Conservation (phyloP, 2,888 invertebrate genomes). For the Torymus auratus region DNA sequence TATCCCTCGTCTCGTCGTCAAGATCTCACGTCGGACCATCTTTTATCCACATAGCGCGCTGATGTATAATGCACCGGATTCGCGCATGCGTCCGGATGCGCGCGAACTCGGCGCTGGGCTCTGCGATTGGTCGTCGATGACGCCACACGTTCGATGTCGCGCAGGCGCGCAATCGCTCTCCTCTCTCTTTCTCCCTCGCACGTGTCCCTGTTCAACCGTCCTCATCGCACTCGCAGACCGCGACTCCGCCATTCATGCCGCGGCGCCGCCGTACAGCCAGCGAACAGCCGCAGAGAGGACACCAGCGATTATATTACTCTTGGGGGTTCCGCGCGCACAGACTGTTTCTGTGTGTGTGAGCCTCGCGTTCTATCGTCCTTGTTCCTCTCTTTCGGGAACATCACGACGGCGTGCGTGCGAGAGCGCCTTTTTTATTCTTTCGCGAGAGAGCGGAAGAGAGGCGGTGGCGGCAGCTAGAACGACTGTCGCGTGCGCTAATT, state of each 20-base stretch:
- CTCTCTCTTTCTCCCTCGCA: neutral
- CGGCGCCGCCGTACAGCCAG: no score
- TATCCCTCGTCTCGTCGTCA: no score
- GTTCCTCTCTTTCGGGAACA: neutral
- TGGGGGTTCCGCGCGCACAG: neutral
- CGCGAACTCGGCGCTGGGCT: neutral
- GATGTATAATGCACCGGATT: no score
- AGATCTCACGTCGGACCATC: no score
- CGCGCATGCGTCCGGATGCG: conserved; percentile 8
- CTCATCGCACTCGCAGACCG: neutral
- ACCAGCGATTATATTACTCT: no score
- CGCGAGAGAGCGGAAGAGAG: no score
- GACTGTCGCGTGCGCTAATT: no score
- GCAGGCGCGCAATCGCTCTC: conserved; percentile 65
- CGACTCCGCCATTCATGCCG: conserved; percentile 6
- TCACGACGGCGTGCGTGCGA: neutral
- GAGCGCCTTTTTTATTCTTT: neutral
- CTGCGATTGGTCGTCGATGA: conserved; percentile 68
- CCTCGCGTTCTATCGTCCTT: conserved; percentile 24
- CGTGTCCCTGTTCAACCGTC: neutral
- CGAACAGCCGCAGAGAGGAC: no score
- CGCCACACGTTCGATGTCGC: conserved; percentile 65
- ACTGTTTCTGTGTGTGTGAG: neutral
- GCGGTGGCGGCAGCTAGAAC: no score
- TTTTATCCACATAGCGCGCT: no score